Evolutionary conservation across 2,113 vertebrate species (phyloP), one percentile per base, ranked within the genome.

Genomic region (Sprattus sprattus): DNA sequence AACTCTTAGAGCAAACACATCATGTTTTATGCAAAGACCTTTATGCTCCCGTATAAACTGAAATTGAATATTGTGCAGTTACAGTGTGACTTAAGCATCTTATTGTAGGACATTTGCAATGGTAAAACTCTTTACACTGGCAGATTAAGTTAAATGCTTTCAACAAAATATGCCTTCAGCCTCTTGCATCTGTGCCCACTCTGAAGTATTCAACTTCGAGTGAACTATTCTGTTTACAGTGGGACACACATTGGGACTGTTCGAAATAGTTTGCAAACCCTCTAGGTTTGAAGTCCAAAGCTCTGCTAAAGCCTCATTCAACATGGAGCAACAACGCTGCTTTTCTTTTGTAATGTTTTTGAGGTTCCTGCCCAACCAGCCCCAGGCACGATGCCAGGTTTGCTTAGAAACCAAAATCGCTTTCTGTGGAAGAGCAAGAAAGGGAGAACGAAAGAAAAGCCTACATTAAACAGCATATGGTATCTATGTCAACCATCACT

Each of bases 401-500:
- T 32, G 4, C 71, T 39, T 10, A 11, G 71, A 78, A 32, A 78
- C 71, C 71, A 78, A 78, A 16, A 60, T 60, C 5, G 18, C 20
- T 78, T 78, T 44, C 28, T 44, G 28, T 78, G 71, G 71, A 85
- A 45, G 18, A 47, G 45, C 25, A 78, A 78, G 71, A 44, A 75
- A 78, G 71, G 71, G 32, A 39, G 28, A 78, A 15, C 11, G 71
- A 78, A 78, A 78, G 71, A 78, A 78, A 16, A 78, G 71, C 32
- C 71, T 13, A 78, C 71, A 44, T 39, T 78, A 78, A 78, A 78
- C 25, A 78, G 2, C 15, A 32, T 15, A 15, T 39, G 32, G 71
- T 78, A 78, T 78, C 71, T 78, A 78, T 39, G 32, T 78, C 71
- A 78, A 78, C 71, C 71, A 78, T 78, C 71, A 32, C 5, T 78